phyloP scores from a whole-genome alignment of 2,888 invertebrate genomes.

The Plusia festucae region DNA sequence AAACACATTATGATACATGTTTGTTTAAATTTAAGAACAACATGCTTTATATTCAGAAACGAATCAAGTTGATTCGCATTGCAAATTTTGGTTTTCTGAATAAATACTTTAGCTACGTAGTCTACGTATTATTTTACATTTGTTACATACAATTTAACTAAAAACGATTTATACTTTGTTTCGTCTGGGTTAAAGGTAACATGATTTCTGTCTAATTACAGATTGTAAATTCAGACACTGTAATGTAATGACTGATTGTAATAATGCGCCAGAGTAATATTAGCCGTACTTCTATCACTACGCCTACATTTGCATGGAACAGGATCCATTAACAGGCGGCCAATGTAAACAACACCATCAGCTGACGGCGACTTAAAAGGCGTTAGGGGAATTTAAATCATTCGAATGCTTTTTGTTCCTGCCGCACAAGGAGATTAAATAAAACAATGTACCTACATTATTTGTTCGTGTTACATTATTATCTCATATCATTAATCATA shows the following conservation, averaged over 20 bases:
- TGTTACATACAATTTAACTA: constrained; percentile 8
- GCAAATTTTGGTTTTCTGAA: constrained; percentile 5
- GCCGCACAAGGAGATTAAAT: constrained; percentile 66
- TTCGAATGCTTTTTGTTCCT: constrained; percentile 63
- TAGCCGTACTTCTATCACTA: constrained; percentile 64
- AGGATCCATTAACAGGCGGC: constrained; percentile 75
- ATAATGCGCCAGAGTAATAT: constrained; percentile 57
- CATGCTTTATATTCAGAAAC: too few relatives aligned
- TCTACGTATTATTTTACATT: constrained; percentile 14
- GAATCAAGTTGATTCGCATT: background rate
- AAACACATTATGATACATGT: background rate
- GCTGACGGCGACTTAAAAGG: constrained; percentile 79
- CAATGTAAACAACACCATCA: constrained; percentile 75
- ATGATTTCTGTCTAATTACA: constrained; percentile 7
- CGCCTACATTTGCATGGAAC: constrained; percentile 69
- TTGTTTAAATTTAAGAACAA: too few relatives aligned
- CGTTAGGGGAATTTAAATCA: constrained; percentile 69
- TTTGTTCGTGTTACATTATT: constrained; percentile 19
- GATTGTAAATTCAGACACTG: constrained; percentile 3
- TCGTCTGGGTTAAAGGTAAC: constrained; percentile 20
- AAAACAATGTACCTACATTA: constrained; percentile 62
- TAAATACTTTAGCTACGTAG: constrained; percentile 7
- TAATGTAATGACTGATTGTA: constrained; percentile 35
- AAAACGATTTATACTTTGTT: constrained; percentile 26
- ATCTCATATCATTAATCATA: constrained; percentile 9